Percentiles rank a stretch among this genome's conserved stretches.
Evolutionary conservation across 2,888 invertebrate species (phyloP).

Genomic region (Conchocele bisecta): DNA sequence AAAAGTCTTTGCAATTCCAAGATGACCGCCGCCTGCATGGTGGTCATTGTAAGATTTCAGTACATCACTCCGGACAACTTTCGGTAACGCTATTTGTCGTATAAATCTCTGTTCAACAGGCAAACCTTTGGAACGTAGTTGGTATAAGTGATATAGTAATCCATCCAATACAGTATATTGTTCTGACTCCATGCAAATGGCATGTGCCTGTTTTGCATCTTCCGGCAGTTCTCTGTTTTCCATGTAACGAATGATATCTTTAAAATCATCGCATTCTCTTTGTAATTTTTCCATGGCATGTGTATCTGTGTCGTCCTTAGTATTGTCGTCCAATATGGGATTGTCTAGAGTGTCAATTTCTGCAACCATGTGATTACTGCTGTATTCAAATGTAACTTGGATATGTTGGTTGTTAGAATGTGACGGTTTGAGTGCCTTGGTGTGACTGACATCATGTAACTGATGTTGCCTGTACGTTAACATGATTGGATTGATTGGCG

Average conservation of each 20-base stretch:
- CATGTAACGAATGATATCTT: conserved; percentile 23
- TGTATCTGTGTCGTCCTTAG: background rate
- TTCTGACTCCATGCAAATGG: conserved; percentile 15
- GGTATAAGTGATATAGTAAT: conserved; percentile 26
- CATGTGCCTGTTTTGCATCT: conserved; percentile 15
- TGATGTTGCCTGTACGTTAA: too few species aligned
- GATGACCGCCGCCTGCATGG: conserved; percentile 27
- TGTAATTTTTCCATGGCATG: conserved; percentile 18
- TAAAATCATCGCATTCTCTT: conserved; percentile 36
- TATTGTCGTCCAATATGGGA: too few species aligned
- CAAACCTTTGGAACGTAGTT: conserved; percentile 2
- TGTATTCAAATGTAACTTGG: too few species aligned
- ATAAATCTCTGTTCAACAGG: conserved; percentile 3
- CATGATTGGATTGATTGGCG: too few species aligned
- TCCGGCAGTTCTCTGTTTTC: conserved; percentile 22
- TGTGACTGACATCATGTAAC: too few species aligned
- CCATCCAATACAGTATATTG: conserved; percentile 34
- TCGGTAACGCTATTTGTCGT: conserved; percentile 17
- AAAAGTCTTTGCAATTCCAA: conserved; percentile 8
- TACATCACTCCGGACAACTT: background rate
- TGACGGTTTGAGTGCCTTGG: too few species aligned
- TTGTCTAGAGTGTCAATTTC: too few species aligned
- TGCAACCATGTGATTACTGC: too few species aligned
- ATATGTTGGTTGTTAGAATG: too few species aligned
- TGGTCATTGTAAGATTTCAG: conserved; percentile 35